Percentiles rank a stretch among this genome's conserved stretches.
These are phyloP conservation scores for Iguana delicatissima DNA, from an alignment of 2,797 vertebrate genomes.

Conservation along the genomic window DNA sequence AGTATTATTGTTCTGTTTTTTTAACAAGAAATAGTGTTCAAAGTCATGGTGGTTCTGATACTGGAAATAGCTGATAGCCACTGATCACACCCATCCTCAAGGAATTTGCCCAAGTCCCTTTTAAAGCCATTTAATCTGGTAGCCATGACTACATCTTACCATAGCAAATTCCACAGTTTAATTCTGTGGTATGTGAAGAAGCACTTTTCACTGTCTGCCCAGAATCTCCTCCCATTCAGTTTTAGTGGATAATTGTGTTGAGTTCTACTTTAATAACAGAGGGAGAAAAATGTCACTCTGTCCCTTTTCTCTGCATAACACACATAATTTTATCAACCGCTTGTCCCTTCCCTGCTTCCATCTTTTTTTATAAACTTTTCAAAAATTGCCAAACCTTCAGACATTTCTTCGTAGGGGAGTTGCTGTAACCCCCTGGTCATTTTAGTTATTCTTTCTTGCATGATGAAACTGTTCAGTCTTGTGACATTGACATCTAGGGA, in stretches of 20 bases:
- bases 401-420: neutral
- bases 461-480: neutral
- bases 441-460: neutral
- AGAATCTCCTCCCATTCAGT: neutral
- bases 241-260: neutral
- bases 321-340: neutral
- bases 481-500: conserved; percentile 9
- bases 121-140: neutral
- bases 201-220: neutral
- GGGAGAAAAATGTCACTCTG: neutral
- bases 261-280: neutral
- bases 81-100: too few species aligned
- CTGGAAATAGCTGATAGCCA: too few species aligned
- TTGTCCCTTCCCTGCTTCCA: neutral
- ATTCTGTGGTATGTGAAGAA: neutral
- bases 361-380: neutral
- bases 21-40: neutral
- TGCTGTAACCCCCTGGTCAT: neutral
- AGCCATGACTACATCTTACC: too few species aligned
- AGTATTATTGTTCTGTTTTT: neutral
- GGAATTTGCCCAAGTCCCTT: neutral
- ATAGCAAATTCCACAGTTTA: neutral
- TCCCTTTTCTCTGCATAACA: neutral
- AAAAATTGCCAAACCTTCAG: neutral
- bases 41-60: neutral